A percentile compares a stretch with the other conserved stretches of the same genome.
phyloP scores from a whole-genome alignment of 2,888 invertebrate genomes.

The Antitype chi region DNA sequence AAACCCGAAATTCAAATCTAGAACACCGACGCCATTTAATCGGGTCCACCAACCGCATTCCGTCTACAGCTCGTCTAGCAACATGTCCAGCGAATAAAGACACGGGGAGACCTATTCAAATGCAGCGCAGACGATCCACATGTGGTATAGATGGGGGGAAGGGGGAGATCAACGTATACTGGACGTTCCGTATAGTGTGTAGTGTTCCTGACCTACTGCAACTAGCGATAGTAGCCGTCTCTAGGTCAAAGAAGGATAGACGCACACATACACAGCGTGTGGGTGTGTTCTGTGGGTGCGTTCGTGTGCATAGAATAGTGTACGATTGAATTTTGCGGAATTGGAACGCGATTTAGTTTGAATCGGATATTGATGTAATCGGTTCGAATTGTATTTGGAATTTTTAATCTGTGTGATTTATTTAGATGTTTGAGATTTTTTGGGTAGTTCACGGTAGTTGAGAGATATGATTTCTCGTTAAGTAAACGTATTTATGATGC shows the following conservation, averaged over 20 bases:
- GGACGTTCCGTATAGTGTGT: slow-evolving; percentile 83
- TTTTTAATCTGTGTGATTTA: slow-evolving; percentile 5
- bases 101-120: slow-evolving; percentile 73
- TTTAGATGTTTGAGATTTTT: not conserved
- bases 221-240: slow-evolving; percentile 84
- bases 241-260: slow-evolving; percentile 90
- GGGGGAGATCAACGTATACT: slow-evolving; percentile 70
- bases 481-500: too few species aligned
- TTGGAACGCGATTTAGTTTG: slow-evolving; percentile 52
- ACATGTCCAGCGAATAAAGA: slow-evolving; percentile 76
- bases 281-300: slow-evolving; percentile 32
- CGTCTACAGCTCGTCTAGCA: slow-evolving; percentile 88
- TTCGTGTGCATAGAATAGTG: slow-evolving; percentile 58
- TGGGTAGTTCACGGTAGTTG: not conserved
- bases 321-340: slow-evolving; percentile 59
- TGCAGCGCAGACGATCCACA: slow-evolving; percentile 65
- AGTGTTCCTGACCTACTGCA: slow-evolving; percentile 88
- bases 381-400: slow-evolving; percentile 38
- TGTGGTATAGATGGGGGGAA: slow-evolving; percentile 56
- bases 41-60: slow-evolving; percentile 71
- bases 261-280: slow-evolving; percentile 80
- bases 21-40: slow-evolving; percentile 62
- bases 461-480: not conserved
- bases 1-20: slow-evolving; percentile 68
- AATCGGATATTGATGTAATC: slow-evolving; percentile 48